Evolutionary conservation across 2,113 vertebrate species (phyloP), one percentile per base, ranked within the genome.

Genomic region (Thunnus maccoyii): DNA sequence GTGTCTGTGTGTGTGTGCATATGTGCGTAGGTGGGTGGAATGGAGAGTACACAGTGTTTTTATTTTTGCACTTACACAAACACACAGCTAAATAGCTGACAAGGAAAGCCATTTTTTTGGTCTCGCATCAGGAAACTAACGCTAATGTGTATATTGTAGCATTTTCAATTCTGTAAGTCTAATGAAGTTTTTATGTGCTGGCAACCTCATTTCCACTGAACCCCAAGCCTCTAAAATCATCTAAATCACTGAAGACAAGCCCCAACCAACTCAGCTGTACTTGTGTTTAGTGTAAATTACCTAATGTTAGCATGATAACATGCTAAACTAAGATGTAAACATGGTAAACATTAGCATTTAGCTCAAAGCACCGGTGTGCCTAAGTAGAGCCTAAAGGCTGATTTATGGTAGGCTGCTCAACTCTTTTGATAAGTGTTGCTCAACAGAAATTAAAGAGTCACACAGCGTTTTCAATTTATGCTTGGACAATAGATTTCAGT

Each of bases 51-150:
- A 72, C 44, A 68, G 72, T 5, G 18, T 54, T 80, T 83, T 88
- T 86, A 80, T 86, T 80, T 86, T 79, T 89, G 62, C 79, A 86
- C 73, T 56, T 68, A 56, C 75, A 79, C 72, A 76, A 76, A 83
- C 44, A 80, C 76, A 83, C 55, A 83, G 20, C 50, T n/a, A 44
- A 18, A 36, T 63, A n/a, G 30, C 32, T 44, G 8, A 76, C 47
- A 66, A 32, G 65, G 10, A 60, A 64, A 72, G 69, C 25, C 48
- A 5, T 63, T 68, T 20, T 55, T 12, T 61, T 52, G 41, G 69
- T 69, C 57, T 72, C 84, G 50, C 76, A 56, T 22, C 52, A 44
- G 58, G 52, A 76, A 63, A 51, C 30, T 10, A 18, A 15, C 60
- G 65, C 47, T 71, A 4, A 47, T 72, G 55, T 22, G 46, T 30